Evolutionary conservation across 2,888 invertebrate genomes (phyloP), one percentile per base, ranked within the genome.

Genomic region (Zhuqinia jingwanae): DNA sequence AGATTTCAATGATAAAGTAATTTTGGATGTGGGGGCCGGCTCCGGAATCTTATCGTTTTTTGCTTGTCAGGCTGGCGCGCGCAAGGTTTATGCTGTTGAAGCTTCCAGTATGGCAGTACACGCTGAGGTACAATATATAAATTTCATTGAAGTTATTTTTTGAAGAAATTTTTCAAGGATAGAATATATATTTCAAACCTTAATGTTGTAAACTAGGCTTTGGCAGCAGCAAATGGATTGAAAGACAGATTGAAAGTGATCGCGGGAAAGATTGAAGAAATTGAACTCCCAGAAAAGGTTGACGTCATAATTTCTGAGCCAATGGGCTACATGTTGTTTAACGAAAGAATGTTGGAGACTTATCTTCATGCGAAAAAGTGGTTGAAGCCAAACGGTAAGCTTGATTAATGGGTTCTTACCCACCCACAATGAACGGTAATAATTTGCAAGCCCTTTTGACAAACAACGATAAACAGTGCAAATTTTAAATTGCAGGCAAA

Each of bases 271-370:
- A 98, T 99, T 88, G 99, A 99, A 93, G 99, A 99, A 93, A 97
- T 99, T 63, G 96, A 97, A 91, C 93, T 99, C 89, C 98, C 99
- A 0, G 99, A 99, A 92, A 95, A 94, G 91, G 99, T 99, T 22
- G 99, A 99, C 93, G 95, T 98, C 60, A 99, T 99, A 91, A 97
- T 99, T 91, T 99, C 98, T 0, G 99, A 99, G 93, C 99, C 99
- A 0, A 99, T 99, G 99, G 99, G 99, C n/a, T 99, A 99, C 92
- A 99, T 99, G 99, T 93, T 99, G 83, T 98, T 98, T 93, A 99
- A 99, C 93, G 99, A 99, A 93, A 94, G 99, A 89, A 99, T 99
- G 99, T 94, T 99, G 91, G 99, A 99, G 93, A 98, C 98, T 0
- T 99, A 98, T 93, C 94, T 99, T 88, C 99, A 99, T 94, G 99